A percentile compares a stretch with the other conserved stretches of the same genome.
Conservation (phyloP, 2,113 vertebrate species). For the Laticauda laticaudata region DNA sequence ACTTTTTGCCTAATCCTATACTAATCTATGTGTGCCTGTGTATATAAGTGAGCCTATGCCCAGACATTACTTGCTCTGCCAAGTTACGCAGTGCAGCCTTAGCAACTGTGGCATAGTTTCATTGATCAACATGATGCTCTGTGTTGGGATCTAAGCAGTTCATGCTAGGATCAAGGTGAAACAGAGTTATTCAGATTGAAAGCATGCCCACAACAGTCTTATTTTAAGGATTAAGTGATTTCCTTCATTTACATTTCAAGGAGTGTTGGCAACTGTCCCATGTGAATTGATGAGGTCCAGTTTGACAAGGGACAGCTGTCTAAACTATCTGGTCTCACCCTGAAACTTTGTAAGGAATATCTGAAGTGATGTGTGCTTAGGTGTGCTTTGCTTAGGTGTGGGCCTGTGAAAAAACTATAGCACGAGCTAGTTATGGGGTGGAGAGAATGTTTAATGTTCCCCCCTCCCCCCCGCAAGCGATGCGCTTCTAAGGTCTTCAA, state of each 20-base stretch:
- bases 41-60: background rate
- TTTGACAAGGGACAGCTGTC: conserved; percentile 63
- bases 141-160: background rate
- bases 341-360: conserved; percentile 61
- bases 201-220: background rate
- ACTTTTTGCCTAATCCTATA: background rate
- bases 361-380: conserved; percentile 55
- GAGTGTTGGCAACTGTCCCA: conserved; percentile 46
- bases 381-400: conserved; percentile 44
- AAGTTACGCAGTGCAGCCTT: background rate
- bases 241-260: conserved; percentile 15
- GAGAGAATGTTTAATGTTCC: conserved; percentile 42
- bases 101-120: background rate
- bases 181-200: background rate
- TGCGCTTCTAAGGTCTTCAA: conserved; percentile 30
- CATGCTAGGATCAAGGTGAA: background rate
- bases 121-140: background rate
- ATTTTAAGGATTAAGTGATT: background rate
- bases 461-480: background rate
- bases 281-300: conserved; percentile 57
- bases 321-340: conserved; percentile 56
- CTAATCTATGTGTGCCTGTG: background rate
- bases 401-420: conserved; percentile 42
- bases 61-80: background rate
- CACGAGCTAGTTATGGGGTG: background rate